Evolutionary conservation across 2,797 vertebrate species (phyloP), one percentile per base, ranked within the genome.

Genomic region (Dendrocincla tyrannina): DNA sequence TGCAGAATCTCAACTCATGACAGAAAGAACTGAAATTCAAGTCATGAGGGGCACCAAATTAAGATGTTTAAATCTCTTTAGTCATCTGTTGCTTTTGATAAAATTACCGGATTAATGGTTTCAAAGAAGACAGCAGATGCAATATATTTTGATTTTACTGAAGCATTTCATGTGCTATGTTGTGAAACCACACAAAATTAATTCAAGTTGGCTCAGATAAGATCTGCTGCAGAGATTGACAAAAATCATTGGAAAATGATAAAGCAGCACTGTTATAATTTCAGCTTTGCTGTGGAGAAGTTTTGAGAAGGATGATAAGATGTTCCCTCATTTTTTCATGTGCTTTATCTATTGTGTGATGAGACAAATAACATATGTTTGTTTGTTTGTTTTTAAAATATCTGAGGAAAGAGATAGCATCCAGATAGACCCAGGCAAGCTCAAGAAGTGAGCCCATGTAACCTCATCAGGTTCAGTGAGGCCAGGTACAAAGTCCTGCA

Each of bases 131-230:
- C 9, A 78, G 53, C 42, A 82, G 39, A 79, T 66, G 22, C 14
- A 88, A 76, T 79, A 52, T 62, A 62, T 92, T 89, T 91, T 79
- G 19, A 89, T 89, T 90, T 86, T 76, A 63, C 32, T 55, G 52
- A 69, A 93, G 17, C 3, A 42, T 85, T 91, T 88, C 42, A 68
- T 91, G 35, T 55, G 7, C 11, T 27, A 0, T 50, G 15, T 59
- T 91, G 16, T 92, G 47, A 92, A 92, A 91, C 55, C 17, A 66
- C 23, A 87, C 25, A 86, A 66, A 66, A 85, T 66, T 88, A 55
- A 59, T 85, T 80, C 53, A 70, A 35, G 28, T 69, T 79, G 19
- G n/a, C 28, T 73, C 4, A 4, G 53, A 41, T 59, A 89, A 76
- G 28, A 92, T 49, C 11, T 69, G 12, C 11, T 27, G 42, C 10